Base-by-base conservation (phyloP, 2,888 invertebrate genomes). In the Drosophila cracens region DNA sequence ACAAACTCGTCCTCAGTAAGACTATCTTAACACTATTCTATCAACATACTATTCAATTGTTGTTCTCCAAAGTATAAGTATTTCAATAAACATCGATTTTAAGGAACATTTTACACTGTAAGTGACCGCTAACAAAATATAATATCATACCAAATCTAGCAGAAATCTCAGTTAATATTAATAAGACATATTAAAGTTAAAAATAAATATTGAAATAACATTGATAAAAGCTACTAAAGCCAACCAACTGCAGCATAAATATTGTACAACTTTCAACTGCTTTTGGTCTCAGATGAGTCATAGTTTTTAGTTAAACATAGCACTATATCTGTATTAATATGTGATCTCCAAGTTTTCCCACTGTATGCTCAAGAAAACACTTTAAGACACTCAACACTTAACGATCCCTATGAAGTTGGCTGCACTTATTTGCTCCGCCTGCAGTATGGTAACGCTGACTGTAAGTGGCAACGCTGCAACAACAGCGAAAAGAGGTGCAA, bases 401-500 rank as follows among this genome's bases (percentile, higher is more conserved):
- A 74, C 38, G 56, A 58, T 21, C 53, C 64, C 25, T 43, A 43
- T 65, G 10, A 70, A 58, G 31, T 65, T 75, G 70, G 49, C 34
- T 62, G 65, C 65, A 54, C 61, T 65, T 61, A 54, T 59, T 13
- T 61, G 54, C 49, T 43, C 21, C 46, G n/a, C 56, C 11, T 27
- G 57, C 57, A 46, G 27, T 34, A 29, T 70, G 75, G 52, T 63
- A 74, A 27, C 75, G 40, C 48, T 59, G 40, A 43, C 57, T n/a
- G 7, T 49, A 21, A 36, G 59, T 65, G 70, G 59, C 70, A 70
- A 59, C 56, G 38, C 27, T 52, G 57, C n/a, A 46, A 21, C 38
- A 52, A 18, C 13, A 58, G 66, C 31, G 18, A 59, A 62, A 60
- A 62, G 71, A 81, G 73, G 77, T 83, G 88, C 73, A 73, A 74